Conservation (phyloP, 2,797 vertebrate genomes). For the Thripadectes ignobilis region DNA sequence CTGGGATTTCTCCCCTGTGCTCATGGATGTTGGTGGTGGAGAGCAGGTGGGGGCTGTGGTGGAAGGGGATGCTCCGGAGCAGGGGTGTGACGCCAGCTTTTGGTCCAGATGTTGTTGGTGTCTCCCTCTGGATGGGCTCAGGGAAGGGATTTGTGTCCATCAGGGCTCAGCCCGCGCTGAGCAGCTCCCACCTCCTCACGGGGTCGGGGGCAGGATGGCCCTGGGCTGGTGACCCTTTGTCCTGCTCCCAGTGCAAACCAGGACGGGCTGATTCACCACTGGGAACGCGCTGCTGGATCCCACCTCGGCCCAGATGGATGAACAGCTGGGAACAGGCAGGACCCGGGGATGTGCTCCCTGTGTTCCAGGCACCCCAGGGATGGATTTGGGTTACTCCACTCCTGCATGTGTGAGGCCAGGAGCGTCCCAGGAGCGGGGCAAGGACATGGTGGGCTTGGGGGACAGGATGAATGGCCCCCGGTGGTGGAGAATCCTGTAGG, state of each 20-base stretch:
- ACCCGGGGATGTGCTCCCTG: fast-evolving
- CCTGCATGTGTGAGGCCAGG: fast-evolving
- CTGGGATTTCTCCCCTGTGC: background rate
- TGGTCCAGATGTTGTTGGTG: fast-evolving
- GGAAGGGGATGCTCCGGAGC: fast-evolving
- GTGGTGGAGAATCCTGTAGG: fast-evolving
- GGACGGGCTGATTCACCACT: background rate
- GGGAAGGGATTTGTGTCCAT: background rate
- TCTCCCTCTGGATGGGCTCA: background rate
- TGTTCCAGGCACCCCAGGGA: background rate
- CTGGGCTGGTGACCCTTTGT: background rate
- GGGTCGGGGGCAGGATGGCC: background rate
- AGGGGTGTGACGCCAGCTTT: background rate
- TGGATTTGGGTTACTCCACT: background rate
- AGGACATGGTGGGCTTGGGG: background rate
- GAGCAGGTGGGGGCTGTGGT: background rate
- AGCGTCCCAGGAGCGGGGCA: background rate
- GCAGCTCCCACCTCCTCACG: background rate
- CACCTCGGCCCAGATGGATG: background rate
- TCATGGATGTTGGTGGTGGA: fast-evolving
- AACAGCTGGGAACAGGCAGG: background rate
- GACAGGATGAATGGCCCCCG: fast-evolving
- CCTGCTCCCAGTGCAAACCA: background rate
- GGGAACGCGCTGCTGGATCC: fast-evolving
- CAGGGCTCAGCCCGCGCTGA: fast-evolving